phyloP scores from a whole-genome alignment of 1,140 invertebrate species.

The Coboldia fuscipes region DNA sequence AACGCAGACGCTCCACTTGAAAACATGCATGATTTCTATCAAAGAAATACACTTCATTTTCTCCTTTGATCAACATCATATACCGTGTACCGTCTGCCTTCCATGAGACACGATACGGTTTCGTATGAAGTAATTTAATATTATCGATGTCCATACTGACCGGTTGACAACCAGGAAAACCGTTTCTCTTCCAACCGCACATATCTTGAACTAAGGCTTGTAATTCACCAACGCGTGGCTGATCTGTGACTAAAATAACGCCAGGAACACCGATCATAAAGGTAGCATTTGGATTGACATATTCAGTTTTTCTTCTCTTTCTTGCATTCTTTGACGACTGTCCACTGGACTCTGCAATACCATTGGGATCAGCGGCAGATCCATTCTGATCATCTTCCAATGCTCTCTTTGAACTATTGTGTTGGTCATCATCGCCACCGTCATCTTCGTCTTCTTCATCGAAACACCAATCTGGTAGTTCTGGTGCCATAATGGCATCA shows the following conservation, averaged over 20 bases:
- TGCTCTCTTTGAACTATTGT: not conserved
- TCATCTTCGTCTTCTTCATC: conserved; percentile 7
- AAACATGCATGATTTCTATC: conserved; percentile 94
- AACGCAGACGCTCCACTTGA: conserved; percentile 55
- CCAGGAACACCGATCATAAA: conserved; percentile 70
- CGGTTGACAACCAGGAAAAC: conserved; percentile 91
- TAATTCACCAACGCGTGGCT: conserved; percentile 35
- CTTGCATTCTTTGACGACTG: conserved; percentile 3
- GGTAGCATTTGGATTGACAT: conserved; percentile 28
- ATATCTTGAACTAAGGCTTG: conserved; percentile 59
- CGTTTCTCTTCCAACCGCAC: conserved; percentile 54
- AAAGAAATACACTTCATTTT: conserved; percentile 74
- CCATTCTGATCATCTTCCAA: not conserved
- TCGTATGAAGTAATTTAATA: conserved; percentile 47
- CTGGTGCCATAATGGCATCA: conserved; percentile 46
- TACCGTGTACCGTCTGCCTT: conserved; percentile 97
- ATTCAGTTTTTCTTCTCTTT: conserved; percentile 20
- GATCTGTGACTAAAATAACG: conserved; percentile 26
- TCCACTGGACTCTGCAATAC: not conserved
- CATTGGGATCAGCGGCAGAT: not conserved
- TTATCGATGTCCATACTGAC: conserved; percentile 87
- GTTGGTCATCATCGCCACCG: conserved; percentile 3
- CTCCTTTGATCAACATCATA: conserved; percentile 84
- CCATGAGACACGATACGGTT: conserved; percentile 92
- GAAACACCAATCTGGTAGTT: conserved; percentile 60